Base-by-base conservation (phyloP, 1,140 invertebrate species). In the Acyrthosiphon pisum region DNA sequence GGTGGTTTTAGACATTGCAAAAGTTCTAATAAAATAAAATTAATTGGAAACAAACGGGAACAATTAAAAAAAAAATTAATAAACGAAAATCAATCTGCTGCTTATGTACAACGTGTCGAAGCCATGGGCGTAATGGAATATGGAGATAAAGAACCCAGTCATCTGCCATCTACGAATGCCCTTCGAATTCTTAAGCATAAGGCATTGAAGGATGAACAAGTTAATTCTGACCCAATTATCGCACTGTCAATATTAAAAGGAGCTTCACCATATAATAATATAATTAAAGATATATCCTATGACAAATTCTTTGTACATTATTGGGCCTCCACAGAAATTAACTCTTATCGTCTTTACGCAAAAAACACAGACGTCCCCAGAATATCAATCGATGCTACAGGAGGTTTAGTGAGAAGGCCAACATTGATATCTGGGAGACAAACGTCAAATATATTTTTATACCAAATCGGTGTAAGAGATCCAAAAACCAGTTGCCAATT, bases 221-320 rank as follows among this genome's bases (percentile, higher is more conserved):
- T 41, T 20, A 14, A 37, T 83, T 83, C 35, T 7, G 76, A 83
- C 7, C n/a, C 76, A 83, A 6, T 83, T 83, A 83, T 83, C 4
- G 76, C 76, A 37, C 6, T 83, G 14, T 83, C 35, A 41, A 30
- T 83, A 37, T 83, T 83, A 41, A 83, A 83, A 83, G 26, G 35
- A 7, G 37, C 37, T 83, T 20, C 35, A 37, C 76, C 76, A 20
- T 83, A 83, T 26, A 41, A 83, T 9, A 37, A 41, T 22, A 83
- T 83, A 20, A 83, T 83, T 41, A 14, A 41, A 20, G 35, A 83
- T 83, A 83, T 37, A 37, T 26, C 76, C 0, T 83, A 83, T 41
- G 76, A 83, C 26, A 83, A 83, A 83, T 83, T 83, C 37, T 83
- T 41, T 83, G 76, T 83, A 18, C 76, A 83, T 22, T 83, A 83